Evolutionary conservation across 2,113 vertebrate genomes (phyloP), one percentile per base, ranked within the genome.

Genomic region (Dipodomys spectabilis): DNA sequence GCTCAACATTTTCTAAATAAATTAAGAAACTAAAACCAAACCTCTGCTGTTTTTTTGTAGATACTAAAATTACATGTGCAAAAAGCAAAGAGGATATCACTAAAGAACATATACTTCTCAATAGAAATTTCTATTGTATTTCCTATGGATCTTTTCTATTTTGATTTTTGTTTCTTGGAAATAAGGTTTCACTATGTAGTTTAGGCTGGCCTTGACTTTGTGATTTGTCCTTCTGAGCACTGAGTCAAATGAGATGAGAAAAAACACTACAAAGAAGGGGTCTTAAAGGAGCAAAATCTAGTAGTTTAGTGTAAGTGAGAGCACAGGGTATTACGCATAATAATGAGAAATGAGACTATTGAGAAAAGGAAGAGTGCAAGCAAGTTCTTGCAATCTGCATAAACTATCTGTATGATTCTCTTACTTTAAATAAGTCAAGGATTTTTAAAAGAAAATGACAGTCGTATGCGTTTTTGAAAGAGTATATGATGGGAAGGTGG

Each of bases 391-490:
- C 7, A 25, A 19, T 35, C 45, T n/a, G 2, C 5, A 3, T 8
- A 28, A 60, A 44, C 25, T 69, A 16, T 22, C 5, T 84, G 44
- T 67, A 57, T 57, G 15, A 11, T 79, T 73, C 32, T 67, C 13
- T 49, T 53, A 67, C 53, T 64, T 82, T 72, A 65, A 82, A 90
- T 3, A 23, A 82, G 39, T 74, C 53, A 73, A 2, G 60, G 12
- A 44, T 65, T 87, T 92, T 90, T 68, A 87, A 84, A 32, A 71
- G 72, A 86, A 93, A 35, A 25, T 64, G 23, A 23, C 35, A 25
- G 35, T 67, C 45, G 91, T 30, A 93, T 65, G 64, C 27, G 77
- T 30, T 82, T 79, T 67, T 62, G 6, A 39, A 89, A 62, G 28
- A 85, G 30, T 60, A 65, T 12, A 16, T 65, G 32, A 15, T 49